Conservation (phyloP, 1,140 invertebrate genomes). For the Zophobas morio region DNA sequence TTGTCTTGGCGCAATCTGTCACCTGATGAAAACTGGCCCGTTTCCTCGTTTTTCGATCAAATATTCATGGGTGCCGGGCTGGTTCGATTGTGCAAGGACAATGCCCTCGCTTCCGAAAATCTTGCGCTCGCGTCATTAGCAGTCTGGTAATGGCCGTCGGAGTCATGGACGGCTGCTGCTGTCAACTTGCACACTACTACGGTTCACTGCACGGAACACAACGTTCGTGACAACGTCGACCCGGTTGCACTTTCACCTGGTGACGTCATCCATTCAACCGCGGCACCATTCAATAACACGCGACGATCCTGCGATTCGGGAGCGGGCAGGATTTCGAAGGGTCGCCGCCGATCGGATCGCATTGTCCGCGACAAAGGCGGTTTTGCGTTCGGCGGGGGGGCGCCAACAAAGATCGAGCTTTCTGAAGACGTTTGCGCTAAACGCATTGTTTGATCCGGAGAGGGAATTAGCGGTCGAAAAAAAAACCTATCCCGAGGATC, state of each 20-base stretch:
- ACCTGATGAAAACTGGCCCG: conserved; percentile 13
- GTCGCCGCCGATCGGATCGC: too few relatives aligned
- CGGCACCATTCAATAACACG: conserved; percentile 46
- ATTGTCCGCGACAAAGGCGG: too few relatives aligned
- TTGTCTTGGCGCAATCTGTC: conserved; percentile 27
- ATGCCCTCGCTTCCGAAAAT: neutral
- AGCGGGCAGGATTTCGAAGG: conserved; percentile 1
- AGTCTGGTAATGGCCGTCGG: conserved; percentile 15
- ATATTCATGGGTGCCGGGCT: neutral
- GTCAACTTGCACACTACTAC: conserved; percentile 10
- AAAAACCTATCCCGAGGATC: too few relatives aligned
- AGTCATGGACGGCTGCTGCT: conserved; percentile 30
- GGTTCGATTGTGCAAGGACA: neutral
- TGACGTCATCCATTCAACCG: conserved; percentile 52
- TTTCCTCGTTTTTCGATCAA: neutral
- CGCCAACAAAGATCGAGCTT: too few relatives aligned
- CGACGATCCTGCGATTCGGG: conserved; percentile 25
- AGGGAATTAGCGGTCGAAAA: too few relatives aligned
- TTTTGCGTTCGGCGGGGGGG: too few relatives aligned
- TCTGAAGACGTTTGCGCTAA: too few relatives aligned
- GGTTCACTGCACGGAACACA: conserved; percentile 20
- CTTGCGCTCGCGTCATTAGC: conserved; percentile 26
- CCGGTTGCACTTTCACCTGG: conserved; percentile 50
- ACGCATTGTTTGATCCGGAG: too few relatives aligned
- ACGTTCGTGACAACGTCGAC: conserved; percentile 47